phyloP scores from a whole-genome alignment of 2,797 vertebrate genomes.

The Macroramphosus scolopax region DNA sequence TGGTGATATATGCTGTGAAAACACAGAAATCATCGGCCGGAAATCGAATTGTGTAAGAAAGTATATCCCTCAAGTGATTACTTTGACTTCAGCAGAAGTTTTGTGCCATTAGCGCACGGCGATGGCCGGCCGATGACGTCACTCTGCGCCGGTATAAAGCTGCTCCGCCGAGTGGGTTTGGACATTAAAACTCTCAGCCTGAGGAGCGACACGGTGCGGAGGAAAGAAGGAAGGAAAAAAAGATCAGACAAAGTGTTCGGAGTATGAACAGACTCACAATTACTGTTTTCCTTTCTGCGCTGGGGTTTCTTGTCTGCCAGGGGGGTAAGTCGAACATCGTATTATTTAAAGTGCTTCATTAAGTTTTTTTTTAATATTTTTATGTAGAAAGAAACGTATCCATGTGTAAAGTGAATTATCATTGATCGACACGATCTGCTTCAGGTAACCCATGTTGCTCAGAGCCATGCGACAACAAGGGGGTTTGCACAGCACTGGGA shows the following conservation, averaged over 20 bases:
- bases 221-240: neutral
- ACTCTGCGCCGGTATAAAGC: rapidly evolving
- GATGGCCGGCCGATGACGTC: slow-evolving; percentile 7
- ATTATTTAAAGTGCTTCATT: too few relatives aligned
- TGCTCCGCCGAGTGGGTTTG: rapidly evolving
- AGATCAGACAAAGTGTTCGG: slow-evolving; percentile 49
- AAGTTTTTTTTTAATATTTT: too few relatives aligned
- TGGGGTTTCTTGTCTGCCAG: slow-evolving; percentile 61
- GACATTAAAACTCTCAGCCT: slow-evolving; percentile 13
- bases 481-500: slow-evolving; percentile 82
- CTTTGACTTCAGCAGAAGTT: too few relatives aligned
- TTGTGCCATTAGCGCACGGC: too few relatives aligned
- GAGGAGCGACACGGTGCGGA: neutral
- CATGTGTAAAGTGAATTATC: neutral
- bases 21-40: too few relatives aligned
- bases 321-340: slow-evolving; percentile 67
- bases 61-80: slow-evolving; percentile 6
- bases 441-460: slow-evolving; percentile 93
- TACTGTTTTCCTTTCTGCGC: slow-evolving; percentile 54
- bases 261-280: slow-evolving; percentile 63
- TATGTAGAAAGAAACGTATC: too few relatives aligned
- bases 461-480: slow-evolving; percentile 91
- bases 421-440: neutral
- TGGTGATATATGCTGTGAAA: too few relatives aligned
- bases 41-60: slow-evolving; percentile 18